Conservation (phyloP, 92 coral and sea anemone species). For the Diadumene lineata region DNA sequence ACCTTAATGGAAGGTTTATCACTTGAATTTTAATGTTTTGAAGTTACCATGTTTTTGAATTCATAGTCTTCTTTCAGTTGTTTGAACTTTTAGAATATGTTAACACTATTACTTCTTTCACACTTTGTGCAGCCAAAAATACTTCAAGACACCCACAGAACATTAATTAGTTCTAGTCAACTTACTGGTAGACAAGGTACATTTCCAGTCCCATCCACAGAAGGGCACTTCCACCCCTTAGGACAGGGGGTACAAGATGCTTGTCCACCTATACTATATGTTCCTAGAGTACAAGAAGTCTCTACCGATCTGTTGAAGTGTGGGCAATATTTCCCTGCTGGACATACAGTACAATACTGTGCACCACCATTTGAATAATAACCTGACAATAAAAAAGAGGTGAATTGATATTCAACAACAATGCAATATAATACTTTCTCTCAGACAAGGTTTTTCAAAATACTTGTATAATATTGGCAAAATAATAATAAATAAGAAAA, state of each 20-base stretch:
- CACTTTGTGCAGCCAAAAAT: too few species aligned
- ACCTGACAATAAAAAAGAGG: conserved; percentile 56
- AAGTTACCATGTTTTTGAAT: too few species aligned
- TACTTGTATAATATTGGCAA: too few species aligned
- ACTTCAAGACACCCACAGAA: background rate
- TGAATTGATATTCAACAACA: too few species aligned
- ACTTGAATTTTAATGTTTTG: too few species aligned
- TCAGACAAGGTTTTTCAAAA: too few species aligned
- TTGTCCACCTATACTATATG: conserved; percentile 73
- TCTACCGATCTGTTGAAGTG: conserved; percentile 31
- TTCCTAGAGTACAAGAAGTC: conserved; percentile 64
- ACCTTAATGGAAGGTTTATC: too few species aligned
- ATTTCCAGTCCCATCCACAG: conserved; percentile 79
- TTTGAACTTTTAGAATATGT: too few species aligned
- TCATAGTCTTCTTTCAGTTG: too few species aligned
- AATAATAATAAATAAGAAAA: too few species aligned
- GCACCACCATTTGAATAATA: conserved; percentile 73
- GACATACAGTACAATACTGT: conserved; percentile 84
- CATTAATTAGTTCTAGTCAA: background rate
- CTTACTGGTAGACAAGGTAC: conserved; percentile 87
- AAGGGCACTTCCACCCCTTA: conserved; percentile 86
- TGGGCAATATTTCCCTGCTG: conserved; percentile 83
- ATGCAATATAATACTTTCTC: too few species aligned
- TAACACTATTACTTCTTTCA: too few species aligned
- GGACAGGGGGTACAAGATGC: conserved; percentile 79